Conservation (phyloP, 92 coral and sea anemone species). For the Meandrina meandrites region DNA sequence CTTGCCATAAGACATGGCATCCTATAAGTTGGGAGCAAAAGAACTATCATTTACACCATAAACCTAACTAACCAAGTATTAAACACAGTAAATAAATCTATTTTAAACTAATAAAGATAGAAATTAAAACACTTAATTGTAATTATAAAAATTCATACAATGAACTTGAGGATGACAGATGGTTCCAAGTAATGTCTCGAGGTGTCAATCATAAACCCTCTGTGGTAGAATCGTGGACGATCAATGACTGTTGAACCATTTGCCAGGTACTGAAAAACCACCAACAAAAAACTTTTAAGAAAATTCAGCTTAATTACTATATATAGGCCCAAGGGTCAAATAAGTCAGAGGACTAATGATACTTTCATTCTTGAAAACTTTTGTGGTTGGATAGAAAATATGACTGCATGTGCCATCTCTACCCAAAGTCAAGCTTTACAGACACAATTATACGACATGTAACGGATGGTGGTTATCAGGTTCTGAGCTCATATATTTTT, state of each 20-base stretch:
- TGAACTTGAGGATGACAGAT: constrained; percentile 65
- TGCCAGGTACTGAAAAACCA: constrained; percentile 47
- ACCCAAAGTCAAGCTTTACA: too few relatives aligned
- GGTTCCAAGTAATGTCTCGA: constrained; percentile 68
- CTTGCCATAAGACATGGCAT: constrained; percentile 93
- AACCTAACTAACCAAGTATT: background rate
- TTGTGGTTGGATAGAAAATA: too few relatives aligned
- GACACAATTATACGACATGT: too few relatives aligned
- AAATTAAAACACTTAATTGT: background rate
- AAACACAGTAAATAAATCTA: background rate
- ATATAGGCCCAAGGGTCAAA: too few relatives aligned
- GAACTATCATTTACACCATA: background rate
- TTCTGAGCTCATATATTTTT: too few relatives aligned
- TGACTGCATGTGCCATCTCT: too few relatives aligned
- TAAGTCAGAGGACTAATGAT: too few relatives aligned
- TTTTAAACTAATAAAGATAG: background rate
- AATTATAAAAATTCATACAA: constrained; percentile 31
- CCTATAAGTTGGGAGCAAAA: constrained; percentile 40
- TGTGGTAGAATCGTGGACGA: constrained; percentile 72
- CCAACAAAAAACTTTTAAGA: too few relatives aligned
- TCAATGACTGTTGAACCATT: constrained; percentile 65
- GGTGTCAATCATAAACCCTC: constrained; percentile 80
- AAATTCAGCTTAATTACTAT: too few relatives aligned
- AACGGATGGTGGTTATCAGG: too few relatives aligned
- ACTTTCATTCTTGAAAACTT: too few relatives aligned